Evolutionary conservation across 2,888 invertebrate species (phyloP).

Genomic region (Leuctra nigra): DNA sequence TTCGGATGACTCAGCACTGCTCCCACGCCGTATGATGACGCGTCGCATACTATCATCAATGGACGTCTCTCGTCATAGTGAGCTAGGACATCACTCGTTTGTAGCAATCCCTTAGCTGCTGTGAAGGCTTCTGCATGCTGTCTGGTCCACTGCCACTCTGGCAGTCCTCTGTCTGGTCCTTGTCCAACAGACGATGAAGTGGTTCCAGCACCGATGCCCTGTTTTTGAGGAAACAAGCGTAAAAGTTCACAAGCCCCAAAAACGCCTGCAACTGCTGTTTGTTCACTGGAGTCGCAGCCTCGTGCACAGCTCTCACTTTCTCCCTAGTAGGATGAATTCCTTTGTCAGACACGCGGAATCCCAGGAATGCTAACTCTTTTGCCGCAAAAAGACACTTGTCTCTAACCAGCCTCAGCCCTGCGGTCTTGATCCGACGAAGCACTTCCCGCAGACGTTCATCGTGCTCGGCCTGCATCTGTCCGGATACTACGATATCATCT

Average conservation of each 20-base stretch:
- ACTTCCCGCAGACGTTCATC: background rate
- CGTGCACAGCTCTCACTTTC: background rate
- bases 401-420: too few relatives aligned
- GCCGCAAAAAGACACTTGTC: background rate
- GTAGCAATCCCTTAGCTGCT: background rate
- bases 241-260: slow-evolving; percentile 1
- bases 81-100: too few relatives aligned
- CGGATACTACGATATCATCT: slow-evolving; percentile 26
- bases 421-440: background rate
- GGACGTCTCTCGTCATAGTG: too few relatives aligned
- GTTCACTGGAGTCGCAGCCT: background rate
- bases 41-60: background rate
- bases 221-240: background rate
- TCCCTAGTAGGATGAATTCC: background rate
- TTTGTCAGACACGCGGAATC: background rate
- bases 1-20: background rate
- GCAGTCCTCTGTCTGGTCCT: too few relatives aligned
- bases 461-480: background rate
- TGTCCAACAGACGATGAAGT: slow-evolving; percentile 1
- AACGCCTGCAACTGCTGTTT: background rate
- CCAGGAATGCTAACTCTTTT: background rate
- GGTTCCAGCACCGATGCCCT: slow-evolving; percentile 1
- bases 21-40: too few relatives aligned
- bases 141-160: background rate
- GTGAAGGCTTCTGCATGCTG: background rate